A percentile compares a stretch with the other conserved stretches of the same genome.
Conservation (phyloP, 2,797 vertebrate species). For the Anomalospiza imberbis region DNA sequence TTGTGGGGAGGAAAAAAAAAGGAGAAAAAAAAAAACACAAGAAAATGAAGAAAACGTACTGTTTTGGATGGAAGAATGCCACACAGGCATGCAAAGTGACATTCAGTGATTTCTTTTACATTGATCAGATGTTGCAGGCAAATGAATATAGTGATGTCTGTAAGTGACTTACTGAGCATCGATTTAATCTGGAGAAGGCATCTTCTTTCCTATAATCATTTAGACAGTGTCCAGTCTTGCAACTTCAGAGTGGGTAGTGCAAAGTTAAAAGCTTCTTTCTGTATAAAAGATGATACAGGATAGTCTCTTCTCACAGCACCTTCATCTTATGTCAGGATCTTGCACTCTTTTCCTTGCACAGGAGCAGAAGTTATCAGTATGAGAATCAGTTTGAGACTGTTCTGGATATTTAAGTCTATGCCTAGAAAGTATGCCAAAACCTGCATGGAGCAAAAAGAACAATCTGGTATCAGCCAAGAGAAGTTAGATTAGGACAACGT, state of each 20-base stretch:
- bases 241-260: background rate
- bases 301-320: background rate
- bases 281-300: background rate
- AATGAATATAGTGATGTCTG: background rate
- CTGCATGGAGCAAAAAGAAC: background rate
- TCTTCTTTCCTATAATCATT: background rate
- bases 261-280: background rate
- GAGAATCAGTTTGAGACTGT: background rate
- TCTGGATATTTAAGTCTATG: background rate
- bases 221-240: background rate
- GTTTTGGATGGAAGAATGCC: background rate
- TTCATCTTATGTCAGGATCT: background rate
- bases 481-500: background rate
- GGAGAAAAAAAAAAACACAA: rapidly evolving
- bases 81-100: background rate
- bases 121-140: background rate
- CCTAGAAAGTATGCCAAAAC: background rate
- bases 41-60: background rate
- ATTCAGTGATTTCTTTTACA: background rate
- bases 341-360: background rate
- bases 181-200: background rate
- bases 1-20: background rate
- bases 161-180: background rate
- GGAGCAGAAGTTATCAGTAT: background rate
- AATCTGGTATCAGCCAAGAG: background rate